These are phyloP conservation scores for Pelusios castaneus DNA, from an alignment of 2,113 vertebrate genomes.

Conservation along the genomic window DNA sequence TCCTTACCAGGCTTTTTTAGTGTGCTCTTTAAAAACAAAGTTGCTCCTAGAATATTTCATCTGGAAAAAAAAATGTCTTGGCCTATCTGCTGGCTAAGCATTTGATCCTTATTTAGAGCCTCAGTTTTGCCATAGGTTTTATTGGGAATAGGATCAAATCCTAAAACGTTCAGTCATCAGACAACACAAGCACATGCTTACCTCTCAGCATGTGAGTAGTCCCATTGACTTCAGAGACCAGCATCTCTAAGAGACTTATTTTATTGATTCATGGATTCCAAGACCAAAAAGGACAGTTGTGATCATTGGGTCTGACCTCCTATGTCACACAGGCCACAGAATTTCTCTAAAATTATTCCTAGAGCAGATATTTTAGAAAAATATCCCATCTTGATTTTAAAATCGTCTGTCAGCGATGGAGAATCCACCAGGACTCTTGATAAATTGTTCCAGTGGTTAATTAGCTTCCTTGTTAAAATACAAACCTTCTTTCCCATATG, in stretches of 20 bases:
- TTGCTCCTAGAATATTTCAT: neutral
- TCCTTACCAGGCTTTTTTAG: accelerated
- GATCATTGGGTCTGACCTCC: neutral
- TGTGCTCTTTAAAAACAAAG: accelerated
- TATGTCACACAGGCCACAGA: no score
- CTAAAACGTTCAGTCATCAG: neutral
- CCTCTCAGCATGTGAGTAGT: accelerated
- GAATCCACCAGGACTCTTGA: neutral
- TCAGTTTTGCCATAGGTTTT: neutral
- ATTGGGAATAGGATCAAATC: neutral
- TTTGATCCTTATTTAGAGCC: neutral
- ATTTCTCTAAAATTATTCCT: neutral
- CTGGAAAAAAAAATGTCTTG: neutral
- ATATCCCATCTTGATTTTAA: neutral
- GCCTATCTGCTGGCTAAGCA: neutral
- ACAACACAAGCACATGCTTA: accelerated
- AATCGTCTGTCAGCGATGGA: neutral
- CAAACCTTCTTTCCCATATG: neutral
- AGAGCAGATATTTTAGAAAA: neutral
- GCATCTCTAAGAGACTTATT: no score
- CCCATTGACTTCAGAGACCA: neutral
- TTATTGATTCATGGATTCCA: neutral
- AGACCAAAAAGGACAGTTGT: neutral
- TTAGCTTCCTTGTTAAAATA: neutral
- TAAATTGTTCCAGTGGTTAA: neutral